A percentile compares a stretch with the other conserved stretches of the same genome.
phyloP scores from a whole-genome alignment of 2,797 vertebrate genomes.

The Diceros bicornis region DNA sequence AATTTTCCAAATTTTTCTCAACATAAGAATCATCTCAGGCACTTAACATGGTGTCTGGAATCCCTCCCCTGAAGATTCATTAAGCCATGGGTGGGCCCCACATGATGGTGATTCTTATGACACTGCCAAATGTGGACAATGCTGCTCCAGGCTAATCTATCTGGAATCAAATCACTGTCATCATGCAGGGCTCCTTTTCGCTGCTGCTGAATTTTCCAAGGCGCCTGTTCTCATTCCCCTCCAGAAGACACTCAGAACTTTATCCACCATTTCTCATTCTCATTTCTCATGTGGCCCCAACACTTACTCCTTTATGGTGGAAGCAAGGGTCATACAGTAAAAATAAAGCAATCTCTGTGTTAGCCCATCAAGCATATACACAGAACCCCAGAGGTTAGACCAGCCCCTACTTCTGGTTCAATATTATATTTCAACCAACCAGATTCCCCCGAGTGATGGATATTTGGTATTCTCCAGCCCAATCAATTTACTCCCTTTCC shows the following conservation, averaged over 20 bases:
- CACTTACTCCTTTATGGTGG: neutral
- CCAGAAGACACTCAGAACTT: neutral
- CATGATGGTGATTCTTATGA: neutral
- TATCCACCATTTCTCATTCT: neutral
- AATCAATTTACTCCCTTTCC: neutral
- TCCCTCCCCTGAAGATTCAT: neutral
- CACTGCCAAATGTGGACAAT: neutral
- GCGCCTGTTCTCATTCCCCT: neutral
- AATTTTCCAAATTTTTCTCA: neutral
- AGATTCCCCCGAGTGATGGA: fast-evolving
- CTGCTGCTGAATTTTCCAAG: neutral
- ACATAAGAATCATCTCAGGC: neutral
- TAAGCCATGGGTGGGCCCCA: neutral
- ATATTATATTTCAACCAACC: neutral
- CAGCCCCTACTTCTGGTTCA: neutral
- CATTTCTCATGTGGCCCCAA: neutral
- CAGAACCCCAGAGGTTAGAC: neutral
- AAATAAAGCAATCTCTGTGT: neutral
- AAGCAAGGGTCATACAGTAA: neutral
- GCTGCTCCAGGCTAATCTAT: neutral
- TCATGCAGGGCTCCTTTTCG: neutral
- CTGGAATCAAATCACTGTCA: neutral
- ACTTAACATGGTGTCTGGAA: neutral
- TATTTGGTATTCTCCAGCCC: neutral
- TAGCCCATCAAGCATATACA: neutral